These are phyloP conservation scores for Pterocles burchelli DNA, from an alignment of 2,113 vertebrate species.

Conservation along the genomic window DNA sequence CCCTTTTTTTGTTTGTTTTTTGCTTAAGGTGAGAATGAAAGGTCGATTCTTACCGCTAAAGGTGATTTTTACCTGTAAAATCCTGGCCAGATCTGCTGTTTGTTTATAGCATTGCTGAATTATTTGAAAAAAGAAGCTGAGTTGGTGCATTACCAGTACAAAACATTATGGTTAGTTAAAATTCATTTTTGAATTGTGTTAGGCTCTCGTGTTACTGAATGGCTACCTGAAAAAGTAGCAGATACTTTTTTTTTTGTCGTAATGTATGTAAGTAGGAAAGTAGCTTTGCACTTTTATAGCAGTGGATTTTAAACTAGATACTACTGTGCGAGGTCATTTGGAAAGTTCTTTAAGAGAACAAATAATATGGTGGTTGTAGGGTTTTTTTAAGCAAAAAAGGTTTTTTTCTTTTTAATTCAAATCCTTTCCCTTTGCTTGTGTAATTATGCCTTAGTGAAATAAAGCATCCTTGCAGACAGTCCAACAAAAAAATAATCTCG, in stretches of 20 bases:
- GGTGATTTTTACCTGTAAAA: neutral
- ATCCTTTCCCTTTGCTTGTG: neutral
- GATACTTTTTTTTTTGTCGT: rapidly evolving
- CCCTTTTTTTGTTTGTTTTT: neutral
- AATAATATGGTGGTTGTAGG: neutral
- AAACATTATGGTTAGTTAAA: neutral
- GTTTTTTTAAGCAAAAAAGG: neutral
- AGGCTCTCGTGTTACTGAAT: neutral
- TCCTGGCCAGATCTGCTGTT: neutral
- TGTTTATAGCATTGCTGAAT: neutral
- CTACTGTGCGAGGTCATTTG: neutral
- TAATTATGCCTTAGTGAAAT: neutral
- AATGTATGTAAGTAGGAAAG: rapidly evolving
- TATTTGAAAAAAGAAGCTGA: rapidly evolving
- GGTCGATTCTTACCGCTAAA: rapidly evolving
- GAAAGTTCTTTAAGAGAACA: neutral
- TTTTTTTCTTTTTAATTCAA: neutral
- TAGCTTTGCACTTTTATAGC: neutral
- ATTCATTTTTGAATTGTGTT: neutral
- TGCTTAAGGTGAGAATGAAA: neutral
- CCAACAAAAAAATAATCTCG: neutral
- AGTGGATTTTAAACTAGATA: neutral
- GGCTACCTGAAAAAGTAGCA: neutral
- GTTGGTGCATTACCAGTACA: neutral
- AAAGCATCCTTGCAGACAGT: neutral